phyloP scores from a whole-genome alignment of 53 echinoderm and acorn worm genomes.

The Paracentrotus lividus region DNA sequence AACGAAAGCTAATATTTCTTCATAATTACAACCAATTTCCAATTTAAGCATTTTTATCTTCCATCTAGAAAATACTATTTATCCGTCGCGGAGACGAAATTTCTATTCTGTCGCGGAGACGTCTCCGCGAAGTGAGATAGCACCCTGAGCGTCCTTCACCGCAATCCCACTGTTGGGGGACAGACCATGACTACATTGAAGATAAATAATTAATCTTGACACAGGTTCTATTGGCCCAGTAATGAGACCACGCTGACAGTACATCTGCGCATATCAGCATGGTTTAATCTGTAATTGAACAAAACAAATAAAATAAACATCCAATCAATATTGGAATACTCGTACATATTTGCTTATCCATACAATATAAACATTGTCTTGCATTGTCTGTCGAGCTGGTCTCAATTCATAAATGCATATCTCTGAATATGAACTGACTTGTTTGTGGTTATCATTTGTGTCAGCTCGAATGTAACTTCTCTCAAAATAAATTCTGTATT shows the following conservation, averaged over 20 bases:
- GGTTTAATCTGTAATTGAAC: constrained; percentile 6
- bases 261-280: neutral
- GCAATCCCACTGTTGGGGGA: too few relatives aligned
- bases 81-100: too few relatives aligned
- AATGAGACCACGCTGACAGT: constrained; percentile 13
- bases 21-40: too few relatives aligned
- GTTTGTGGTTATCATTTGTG: neutral
- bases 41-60: too few relatives aligned
- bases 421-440: constrained; percentile 32
- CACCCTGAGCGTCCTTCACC: too few relatives aligned
- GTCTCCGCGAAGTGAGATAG: too few relatives aligned
- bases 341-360: neutral
- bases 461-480: neutral
- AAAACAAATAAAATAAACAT: neutral
- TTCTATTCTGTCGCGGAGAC: too few relatives aligned
- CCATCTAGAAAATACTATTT: too few relatives aligned
- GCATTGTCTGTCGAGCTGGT: neutral
- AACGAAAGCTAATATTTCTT: too few relatives aligned
- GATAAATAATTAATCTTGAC: neutral
- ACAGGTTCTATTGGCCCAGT: neutral
- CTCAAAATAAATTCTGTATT: neutral
- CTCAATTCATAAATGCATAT: neutral
- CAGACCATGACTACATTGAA: neutral
- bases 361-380: neutral
- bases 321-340: constrained; percentile 38